These are phyloP conservation scores for Peromyscus nudipes DNA, from an alignment of 2,797 vertebrate genomes.

Conservation along the genomic window DNA sequence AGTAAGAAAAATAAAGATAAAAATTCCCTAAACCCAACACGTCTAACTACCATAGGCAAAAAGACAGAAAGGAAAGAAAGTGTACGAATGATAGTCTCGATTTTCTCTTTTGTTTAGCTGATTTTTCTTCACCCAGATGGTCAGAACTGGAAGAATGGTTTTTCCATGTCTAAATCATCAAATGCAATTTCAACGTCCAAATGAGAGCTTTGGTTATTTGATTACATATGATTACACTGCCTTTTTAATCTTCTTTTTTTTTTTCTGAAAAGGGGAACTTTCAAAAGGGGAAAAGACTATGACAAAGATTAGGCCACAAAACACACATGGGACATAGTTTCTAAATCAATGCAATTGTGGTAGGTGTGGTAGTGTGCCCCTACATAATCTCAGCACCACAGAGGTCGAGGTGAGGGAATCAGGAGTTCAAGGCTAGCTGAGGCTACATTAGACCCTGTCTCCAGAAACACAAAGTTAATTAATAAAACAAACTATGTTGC, in stretches of 20 bases:
- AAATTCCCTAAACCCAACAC: conserved; percentile 49
- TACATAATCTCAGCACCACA: background rate
- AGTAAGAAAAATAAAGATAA: conserved; percentile 50
- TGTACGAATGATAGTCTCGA: background rate
- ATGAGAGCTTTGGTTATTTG: conserved; percentile 9
- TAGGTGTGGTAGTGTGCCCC: background rate
- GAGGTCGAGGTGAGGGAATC: background rate
- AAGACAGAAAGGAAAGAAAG: background rate
- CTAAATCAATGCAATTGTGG: background rate
- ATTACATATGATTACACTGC: background rate
- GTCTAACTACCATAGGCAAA: conserved; percentile 21
- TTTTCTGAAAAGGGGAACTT: conserved; percentile 33
- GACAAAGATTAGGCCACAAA: conserved; percentile 14
- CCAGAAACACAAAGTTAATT: background rate
- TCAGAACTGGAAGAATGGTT: conserved; percentile 21
- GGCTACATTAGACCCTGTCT: background rate
- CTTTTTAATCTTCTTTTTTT: background rate
- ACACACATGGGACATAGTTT: background rate
- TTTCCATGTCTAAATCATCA: conserved; percentile 19
- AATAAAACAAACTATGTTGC: conserved; percentile 43
- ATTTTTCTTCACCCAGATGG: background rate
- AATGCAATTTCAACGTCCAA: conserved; percentile 27
- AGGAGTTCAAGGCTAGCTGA: background rate
- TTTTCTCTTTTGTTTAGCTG: background rate
- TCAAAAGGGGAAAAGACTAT: background rate